Base-by-base conservation (phyloP, 2,888 invertebrate species). In the Parascotia fuliginaria region DNA sequence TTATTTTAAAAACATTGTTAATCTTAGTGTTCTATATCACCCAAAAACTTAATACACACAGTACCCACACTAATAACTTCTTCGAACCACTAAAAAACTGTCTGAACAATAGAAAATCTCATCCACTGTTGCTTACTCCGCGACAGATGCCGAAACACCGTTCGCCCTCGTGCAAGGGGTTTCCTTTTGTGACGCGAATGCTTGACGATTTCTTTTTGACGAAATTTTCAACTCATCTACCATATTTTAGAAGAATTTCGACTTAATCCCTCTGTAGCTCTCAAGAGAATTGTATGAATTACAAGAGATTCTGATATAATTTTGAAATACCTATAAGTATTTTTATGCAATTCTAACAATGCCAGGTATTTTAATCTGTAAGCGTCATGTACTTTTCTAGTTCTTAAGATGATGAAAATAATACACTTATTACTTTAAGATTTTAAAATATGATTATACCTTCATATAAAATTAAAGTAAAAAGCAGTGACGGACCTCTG, bases 141-240 rank as follows among this genome's bases (percentile, higher is more conserved):
- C 46, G 60, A 41, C 46, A 45, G 45, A 37, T 42, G 51, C 56
- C 46, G 45, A 61, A 65, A 59, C 60, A 62, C 51, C 69, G 62
- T 55, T 55, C 49, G 54, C 66, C 62, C 56, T 53, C 51, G 37
- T 7, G 43, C 43, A 67, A 66, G 65, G 70, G 73, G 67, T 72
- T 55, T 59, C 67, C 72, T 65, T 69, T 71, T 70, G 73, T 73
- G 58, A 63, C 62, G 42, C 55, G 65, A 65, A 65, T 74, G 69
- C 75, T 79, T 69, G 61, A 67, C 70, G 60, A 64, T 73, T 76
- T 43, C 78, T 77, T 76, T 66, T 63, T 65, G 29, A 12, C 29
- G 29, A 29, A 12, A 3, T 13, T 31, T 31, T 31, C 31, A 13
- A 13, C 62, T 60, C 65, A 66, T 60, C 71, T 50, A 52, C 52